Evolutionary conservation across 35 echinoderm and acorn worm species (phyloP), one percentile per base, ranked within the genome.

Genomic region (Chiridota heheva): DNA sequence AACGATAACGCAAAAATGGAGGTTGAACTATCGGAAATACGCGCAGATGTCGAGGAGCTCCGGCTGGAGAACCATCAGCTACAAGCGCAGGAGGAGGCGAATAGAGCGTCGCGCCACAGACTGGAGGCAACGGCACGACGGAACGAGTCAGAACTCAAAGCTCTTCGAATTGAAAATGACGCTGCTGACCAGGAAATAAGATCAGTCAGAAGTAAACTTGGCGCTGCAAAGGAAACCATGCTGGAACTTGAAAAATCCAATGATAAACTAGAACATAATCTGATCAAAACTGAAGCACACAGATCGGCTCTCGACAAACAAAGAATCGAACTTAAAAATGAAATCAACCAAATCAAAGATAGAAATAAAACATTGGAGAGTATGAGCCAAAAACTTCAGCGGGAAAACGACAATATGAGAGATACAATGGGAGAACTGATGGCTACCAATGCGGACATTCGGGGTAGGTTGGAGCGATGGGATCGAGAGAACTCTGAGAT

Each of bases 81-180:
- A 18, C 36, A 82, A 4, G 88, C 72, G 10, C 81, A 91, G 44
- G 86, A 91, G 48, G 82, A 85, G 7, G 82, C 81, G 38, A 91
- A 91, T 48, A 65, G 82, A 35, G 48, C 84, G 5, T 81, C 81
- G 6, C 38, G 88, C 33, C 69, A 77, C 7, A 72, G 72, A 15
- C 81, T 82, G 17, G 88, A 91, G 71, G 51, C 63, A 29, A 61
- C 69, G 5, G 61, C 18, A 5, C 59, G 73, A 10, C 72, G 78
- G 40, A 20, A 70, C 6, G 72, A 78, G 63, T 61, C 63, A 58
- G 88, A 86, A 6, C 51, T 91, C 3, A 56, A 72, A 44, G 37
- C 62, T 16, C 32, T 53, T 27, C 15, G 64, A 26, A 74, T 25
- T 47, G 73, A 63, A 24, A 75, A 49, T 20, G 61, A 47, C 0